Conservation (phyloP, 2,797 vertebrate genomes). For the Rhinichthys osculus region DNA sequence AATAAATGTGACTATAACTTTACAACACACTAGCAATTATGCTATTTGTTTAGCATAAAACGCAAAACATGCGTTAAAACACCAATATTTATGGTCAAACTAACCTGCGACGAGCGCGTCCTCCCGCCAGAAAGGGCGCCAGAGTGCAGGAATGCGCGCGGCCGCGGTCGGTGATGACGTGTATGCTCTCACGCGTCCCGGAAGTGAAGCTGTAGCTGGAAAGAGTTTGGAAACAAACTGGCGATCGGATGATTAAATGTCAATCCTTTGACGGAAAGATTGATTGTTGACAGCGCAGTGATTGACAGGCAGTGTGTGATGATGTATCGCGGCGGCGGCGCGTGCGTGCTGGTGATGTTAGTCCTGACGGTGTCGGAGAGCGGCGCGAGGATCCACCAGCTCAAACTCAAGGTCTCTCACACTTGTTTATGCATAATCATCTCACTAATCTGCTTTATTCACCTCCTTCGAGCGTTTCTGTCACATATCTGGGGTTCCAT, state of each 20-base stretch:
- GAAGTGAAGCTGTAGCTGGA: conserved; percentile 16
- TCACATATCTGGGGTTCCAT: no score
- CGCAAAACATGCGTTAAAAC: no score
- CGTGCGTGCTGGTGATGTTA: not conserved
- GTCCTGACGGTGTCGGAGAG: not conserved
- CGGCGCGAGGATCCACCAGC: conserved; percentile 24
- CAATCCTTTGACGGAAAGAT: not conserved
- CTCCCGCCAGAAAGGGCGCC: conserved; percentile 7
- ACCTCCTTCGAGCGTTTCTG: not conserved
- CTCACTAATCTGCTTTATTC: not conserved
- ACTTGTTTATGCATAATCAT: no score
- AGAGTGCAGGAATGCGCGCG: not conserved
- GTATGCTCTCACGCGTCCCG: conserved; percentile 15
- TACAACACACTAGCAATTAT: no score
- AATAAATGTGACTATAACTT: no score
- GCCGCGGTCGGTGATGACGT: conserved; percentile 7
- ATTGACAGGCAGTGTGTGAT: not conserved
- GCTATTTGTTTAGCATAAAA: no score
- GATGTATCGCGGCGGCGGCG: not conserved
- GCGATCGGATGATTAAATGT: not conserved
- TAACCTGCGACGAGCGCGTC: not conserved
- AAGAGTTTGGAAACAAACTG: conserved; percentile 21
- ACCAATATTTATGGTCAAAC: no score
- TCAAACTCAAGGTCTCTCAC: conserved; percentile 12
- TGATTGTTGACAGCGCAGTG: not conserved